Conservation (phyloP, 2,113 vertebrate species). For the Gorsachius goisagi region DNA sequence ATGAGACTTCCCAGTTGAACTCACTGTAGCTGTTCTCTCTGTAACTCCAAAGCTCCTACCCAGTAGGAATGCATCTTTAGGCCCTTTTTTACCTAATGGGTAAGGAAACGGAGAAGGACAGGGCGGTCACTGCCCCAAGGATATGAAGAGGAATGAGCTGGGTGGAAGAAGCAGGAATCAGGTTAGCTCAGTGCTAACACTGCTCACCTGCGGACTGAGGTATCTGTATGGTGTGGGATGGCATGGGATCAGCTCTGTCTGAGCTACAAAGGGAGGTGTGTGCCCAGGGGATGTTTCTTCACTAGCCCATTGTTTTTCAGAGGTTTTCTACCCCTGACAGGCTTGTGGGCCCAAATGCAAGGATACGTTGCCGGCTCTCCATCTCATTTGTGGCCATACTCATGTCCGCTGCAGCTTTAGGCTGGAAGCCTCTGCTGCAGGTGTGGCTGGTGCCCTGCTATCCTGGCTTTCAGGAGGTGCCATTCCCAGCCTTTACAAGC, state of each 20-base stretch:
- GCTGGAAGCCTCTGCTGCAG: not conserved
- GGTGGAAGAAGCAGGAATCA: not conserved
- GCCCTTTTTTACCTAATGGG: not conserved
- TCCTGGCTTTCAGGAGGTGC: not conserved
- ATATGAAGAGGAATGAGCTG: not conserved
- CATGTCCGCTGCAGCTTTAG: not conserved
- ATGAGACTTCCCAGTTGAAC: not conserved
- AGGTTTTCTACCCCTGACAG: not conserved
- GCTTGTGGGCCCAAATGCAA: not conserved
- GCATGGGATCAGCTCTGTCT: not conserved
- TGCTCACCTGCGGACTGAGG: fast-evolving
- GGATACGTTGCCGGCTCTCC: not conserved
- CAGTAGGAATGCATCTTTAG: not conserved
- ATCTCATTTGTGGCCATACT: not conserved
- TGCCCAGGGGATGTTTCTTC: not conserved
- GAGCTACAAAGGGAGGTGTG: not conserved
- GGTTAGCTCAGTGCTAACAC: not conserved
- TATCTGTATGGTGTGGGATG: not conserved
- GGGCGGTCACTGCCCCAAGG: not conserved
- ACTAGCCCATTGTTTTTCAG: not conserved
- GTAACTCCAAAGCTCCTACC: not conserved
- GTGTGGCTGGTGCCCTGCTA: not conserved
- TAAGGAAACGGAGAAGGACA: not conserved
- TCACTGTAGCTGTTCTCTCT: not conserved
- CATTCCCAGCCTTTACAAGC: not conserved